A percentile compares a stretch with the other conserved stretches of the same genome.
phyloP scores from a whole-genome alignment of 1,140 invertebrate genomes.

The Berghia stephanieae region DNA sequence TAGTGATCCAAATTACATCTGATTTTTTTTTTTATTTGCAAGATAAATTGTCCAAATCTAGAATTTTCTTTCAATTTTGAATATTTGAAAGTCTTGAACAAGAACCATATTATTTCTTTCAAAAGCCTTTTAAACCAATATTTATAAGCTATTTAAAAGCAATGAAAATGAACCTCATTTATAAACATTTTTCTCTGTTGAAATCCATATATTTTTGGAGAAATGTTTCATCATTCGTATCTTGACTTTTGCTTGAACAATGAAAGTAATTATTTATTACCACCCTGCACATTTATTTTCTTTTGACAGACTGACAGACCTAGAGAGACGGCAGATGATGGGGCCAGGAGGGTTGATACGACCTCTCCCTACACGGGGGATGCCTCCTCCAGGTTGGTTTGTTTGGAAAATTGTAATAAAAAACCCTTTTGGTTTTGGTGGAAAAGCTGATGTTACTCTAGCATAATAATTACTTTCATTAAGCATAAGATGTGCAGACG shows the following conservation, averaged over 20 bases:
- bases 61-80: too few relatives aligned
- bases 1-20: too few relatives aligned
- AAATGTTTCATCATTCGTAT: not conserved
- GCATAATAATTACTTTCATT: not conserved
- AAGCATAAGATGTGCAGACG: not conserved
- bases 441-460: too few relatives aligned
- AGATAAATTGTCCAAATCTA: too few relatives aligned
- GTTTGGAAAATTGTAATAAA: too few relatives aligned
- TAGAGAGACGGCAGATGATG: slow-evolving; percentile 50
- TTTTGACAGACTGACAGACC: slow-evolving; percentile 49
- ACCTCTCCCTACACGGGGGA: slow-evolving; percentile 53
- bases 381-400: slow-evolving; percentile 60
- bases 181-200: not conserved
- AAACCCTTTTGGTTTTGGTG: too few relatives aligned
- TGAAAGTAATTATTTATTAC: too few relatives aligned
- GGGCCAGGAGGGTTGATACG: slow-evolving; percentile 54
- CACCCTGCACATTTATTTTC: not conserved
- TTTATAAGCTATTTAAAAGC: not conserved
- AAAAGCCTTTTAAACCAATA: too few relatives aligned
- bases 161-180: not conserved
- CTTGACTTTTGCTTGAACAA: not conserved
- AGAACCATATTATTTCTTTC: too few relatives aligned
- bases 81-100: too few relatives aligned
- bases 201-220: not conserved
- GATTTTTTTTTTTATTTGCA: too few relatives aligned